Evolutionary conservation across 37 sponge, comb jelly and placozoan species (phyloP).

Genomic region (Hexactinellida sp.): DNA sequence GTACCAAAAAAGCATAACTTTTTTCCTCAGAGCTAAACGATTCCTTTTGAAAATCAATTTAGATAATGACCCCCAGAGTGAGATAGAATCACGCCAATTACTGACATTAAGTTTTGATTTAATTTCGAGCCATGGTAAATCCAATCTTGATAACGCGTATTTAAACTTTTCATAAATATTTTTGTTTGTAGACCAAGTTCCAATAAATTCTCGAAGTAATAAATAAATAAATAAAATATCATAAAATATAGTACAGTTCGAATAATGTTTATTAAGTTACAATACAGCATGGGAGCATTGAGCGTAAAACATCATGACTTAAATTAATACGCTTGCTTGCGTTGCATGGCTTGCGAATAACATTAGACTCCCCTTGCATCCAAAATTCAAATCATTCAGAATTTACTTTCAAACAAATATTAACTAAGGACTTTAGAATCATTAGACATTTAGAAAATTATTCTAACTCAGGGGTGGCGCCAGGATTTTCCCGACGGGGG

Average conservation of each 20-base stretch:
- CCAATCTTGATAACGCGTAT: neutral
- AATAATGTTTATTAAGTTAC: neutral
- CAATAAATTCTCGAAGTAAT: neutral
- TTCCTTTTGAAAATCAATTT: neutral
- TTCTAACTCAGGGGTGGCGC: too few relatives aligned
- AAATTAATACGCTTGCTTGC: too few relatives aligned
- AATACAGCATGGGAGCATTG: too few relatives aligned
- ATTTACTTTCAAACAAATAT: too few relatives aligned
- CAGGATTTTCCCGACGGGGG: too few relatives aligned
- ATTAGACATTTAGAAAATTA: too few relatives aligned
- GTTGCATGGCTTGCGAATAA: too few relatives aligned
- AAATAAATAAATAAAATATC: neutral
- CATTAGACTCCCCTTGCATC: too few relatives aligned
- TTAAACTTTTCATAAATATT: neutral
- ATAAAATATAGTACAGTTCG: neutral
- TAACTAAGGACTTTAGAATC: too few relatives aligned
- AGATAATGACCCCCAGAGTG: neutral
- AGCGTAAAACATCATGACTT: too few relatives aligned
- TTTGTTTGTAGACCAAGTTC: neutral
- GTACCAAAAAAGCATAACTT: neutral
- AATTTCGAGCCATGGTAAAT: too few relatives aligned
- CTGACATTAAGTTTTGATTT: neutral
- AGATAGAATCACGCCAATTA: neutral
- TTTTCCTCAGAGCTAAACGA: neutral
- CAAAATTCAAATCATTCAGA: too few relatives aligned